Base-by-base conservation (phyloP, 2,797 vertebrate species). In the Xiphophorus birchmanni region DNA sequence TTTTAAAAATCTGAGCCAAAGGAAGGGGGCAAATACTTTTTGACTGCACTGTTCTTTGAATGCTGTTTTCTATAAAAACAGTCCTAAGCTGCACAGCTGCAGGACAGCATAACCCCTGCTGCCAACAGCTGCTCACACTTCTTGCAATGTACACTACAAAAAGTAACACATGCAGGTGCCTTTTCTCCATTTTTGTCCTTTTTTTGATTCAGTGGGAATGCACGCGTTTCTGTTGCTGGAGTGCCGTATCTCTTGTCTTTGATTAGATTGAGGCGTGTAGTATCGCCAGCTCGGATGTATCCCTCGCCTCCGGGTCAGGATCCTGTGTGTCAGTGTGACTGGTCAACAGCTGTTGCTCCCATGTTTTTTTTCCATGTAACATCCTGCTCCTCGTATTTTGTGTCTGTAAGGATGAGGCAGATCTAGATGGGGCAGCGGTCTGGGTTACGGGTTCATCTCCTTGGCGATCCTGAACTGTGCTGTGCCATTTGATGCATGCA, bases 41-140 rank as follows among this genome's bases (percentile, higher is more conserved):
- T 42, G 21, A 26, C 44, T 82, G 73, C 76, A 81, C 79, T 82
- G 73, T 77, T 82, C 76, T 29, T 84, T 75, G 75, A 80, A 71
- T 72, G 60, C n/a, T 75, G 73, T 83, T 83, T 83, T 83, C 78
- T 72, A 45, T 86, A 52, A 82, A 84, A 87, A 83, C 78, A 87
- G 4, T 50, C 74, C 58, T 78, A 82, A 83, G 87, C 67, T 73
- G 58, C 78, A 72, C 67, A 86, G 80, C 93, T 76, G 87, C 86
- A 83, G 85, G 92, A 82, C 72, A 82, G 82, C 73, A 29, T 82
- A 84, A 58, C 82, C 88, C 93, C 92, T 90, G 92, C 91, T 87
- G 92, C 87, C 85, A 75, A 88, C 94, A 95, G 91, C 94, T 95
- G 94, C 78, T 88, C 83, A 85, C 83, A 69, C 82, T 75, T 75